Evolutionary conservation across 2,113 vertebrate genomes (phyloP).

Genomic region (Centropus unirufus): DNA sequence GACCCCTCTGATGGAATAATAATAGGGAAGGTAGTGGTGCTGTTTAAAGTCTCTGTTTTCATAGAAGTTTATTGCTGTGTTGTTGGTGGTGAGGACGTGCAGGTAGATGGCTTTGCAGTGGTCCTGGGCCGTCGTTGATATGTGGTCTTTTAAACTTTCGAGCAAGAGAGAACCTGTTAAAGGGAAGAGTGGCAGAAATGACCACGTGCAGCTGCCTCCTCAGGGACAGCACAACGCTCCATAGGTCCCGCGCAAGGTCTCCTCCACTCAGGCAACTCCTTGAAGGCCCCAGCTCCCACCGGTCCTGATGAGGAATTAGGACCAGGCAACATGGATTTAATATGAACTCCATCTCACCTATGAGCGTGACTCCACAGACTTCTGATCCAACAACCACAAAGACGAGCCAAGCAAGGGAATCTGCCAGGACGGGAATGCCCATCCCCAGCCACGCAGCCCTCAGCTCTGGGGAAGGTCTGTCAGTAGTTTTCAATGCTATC

Average conservation of each 20-base stretch:
- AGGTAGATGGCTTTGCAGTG: constrained; percentile 99
- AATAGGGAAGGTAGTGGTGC: constrained; percentile 98
- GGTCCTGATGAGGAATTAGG: neutral
- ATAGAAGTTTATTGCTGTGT: constrained; percentile 96
- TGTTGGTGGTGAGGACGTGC: constrained; percentile 97
- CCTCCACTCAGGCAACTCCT: neutral
- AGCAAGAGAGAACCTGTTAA: constrained; percentile 91
- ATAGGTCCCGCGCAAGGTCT: neutral
- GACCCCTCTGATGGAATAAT: constrained; percentile 97
- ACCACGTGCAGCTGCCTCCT: neutral
- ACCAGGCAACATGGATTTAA: neutral
- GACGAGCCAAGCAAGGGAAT: neutral
- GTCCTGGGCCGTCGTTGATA: constrained; percentile 94
- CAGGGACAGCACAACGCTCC: neutral
- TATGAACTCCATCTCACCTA: neutral
- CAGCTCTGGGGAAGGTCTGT: neutral
- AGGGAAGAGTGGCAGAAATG: neutral
- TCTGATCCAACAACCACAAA: neutral
- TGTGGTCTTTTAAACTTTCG: constrained; percentile 98
- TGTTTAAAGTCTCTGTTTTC: constrained; percentile 98
- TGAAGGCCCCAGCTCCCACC: neutral
- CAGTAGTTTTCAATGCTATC: neutral
- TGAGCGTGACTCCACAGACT: neutral
- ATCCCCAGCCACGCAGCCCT: neutral
- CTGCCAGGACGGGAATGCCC: neutral